phyloP scores from a whole-genome alignment of 2,888 invertebrate species.

The Onchidella celtica region DNA sequence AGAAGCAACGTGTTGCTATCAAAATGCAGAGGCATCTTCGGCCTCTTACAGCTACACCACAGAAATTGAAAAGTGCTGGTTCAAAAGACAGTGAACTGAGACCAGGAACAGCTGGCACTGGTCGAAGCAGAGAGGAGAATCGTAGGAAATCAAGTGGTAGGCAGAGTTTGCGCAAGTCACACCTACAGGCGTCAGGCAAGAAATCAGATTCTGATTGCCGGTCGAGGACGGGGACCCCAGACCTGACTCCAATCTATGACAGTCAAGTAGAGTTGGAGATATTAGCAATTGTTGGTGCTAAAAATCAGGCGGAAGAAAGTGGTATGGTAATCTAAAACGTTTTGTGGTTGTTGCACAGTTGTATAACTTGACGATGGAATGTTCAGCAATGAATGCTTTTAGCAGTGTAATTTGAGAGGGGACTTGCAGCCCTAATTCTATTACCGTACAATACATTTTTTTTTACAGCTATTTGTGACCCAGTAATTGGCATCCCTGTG shows the following conservation, averaged over 20 bases:
- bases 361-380: too few species aligned
- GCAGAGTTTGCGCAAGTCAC: conserved; percentile 13
- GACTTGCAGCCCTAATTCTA: too few species aligned
- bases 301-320: background rate
- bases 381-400: too few species aligned
- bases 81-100: background rate
- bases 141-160: background rate
- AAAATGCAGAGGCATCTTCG: conserved; percentile 34
- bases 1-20: conserved; percentile 24
- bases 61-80: background rate
- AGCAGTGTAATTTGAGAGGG: too few species aligned
- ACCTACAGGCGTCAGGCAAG: conserved; percentile 14
- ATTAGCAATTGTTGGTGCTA: background rate
- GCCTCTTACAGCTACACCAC: conserved; percentile 32
- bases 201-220: background rate
- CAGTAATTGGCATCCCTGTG: too few species aligned
- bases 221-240: background rate
- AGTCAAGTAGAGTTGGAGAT: conserved; percentile 2
- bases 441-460: too few species aligned
- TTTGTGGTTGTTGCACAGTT: too few species aligned
- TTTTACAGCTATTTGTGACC: too few species aligned
- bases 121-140: background rate
- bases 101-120: conserved; percentile 3
- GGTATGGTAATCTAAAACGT: too few species aligned
- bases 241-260: conserved; percentile 12